These are phyloP conservation scores for Aleiodes alternator DNA, from an alignment of 2,888 invertebrate species.

Conservation along the genomic window DNA sequence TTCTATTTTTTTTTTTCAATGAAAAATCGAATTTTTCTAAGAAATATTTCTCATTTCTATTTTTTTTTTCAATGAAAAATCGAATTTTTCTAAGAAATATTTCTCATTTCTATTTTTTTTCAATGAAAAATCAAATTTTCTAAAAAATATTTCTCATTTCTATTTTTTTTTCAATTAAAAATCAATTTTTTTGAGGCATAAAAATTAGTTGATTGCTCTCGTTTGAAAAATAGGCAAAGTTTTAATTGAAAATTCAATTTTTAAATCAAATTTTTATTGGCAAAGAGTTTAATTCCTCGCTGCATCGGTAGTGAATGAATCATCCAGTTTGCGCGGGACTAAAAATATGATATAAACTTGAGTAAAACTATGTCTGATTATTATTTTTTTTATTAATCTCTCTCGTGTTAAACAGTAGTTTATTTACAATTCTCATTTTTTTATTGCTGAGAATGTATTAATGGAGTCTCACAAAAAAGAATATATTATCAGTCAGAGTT, in stretches of 20 bases:
- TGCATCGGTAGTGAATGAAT: constrained; percentile 16
- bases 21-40: too few species aligned
- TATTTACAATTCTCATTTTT: neutral
- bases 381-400: neutral
- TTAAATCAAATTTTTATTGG: neutral
- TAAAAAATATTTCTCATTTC: neutral
- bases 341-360: constrained; percentile 35
- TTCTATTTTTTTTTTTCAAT: neutral
- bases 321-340: constrained; percentile 35
- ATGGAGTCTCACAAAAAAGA: too few species aligned
- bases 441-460: too few species aligned
- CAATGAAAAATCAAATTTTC: too few species aligned
- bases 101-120: neutral
- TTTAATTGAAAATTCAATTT: neutral
- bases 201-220: too few species aligned
- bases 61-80: too few species aligned
- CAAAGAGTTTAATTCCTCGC: constrained; percentile 1
- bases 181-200: too few species aligned
- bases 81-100: neutral
- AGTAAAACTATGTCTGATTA: neutral
- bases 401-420: constrained; percentile 6
- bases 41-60: neutral
- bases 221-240: neutral
- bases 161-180: too few species aligned
- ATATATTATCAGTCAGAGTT: neutral